Percentiles rank a stretch among this genome's conserved stretches.
phyloP scores from a whole-genome alignment of 2,797 vertebrate species.

The Natrix natrix region DNA sequence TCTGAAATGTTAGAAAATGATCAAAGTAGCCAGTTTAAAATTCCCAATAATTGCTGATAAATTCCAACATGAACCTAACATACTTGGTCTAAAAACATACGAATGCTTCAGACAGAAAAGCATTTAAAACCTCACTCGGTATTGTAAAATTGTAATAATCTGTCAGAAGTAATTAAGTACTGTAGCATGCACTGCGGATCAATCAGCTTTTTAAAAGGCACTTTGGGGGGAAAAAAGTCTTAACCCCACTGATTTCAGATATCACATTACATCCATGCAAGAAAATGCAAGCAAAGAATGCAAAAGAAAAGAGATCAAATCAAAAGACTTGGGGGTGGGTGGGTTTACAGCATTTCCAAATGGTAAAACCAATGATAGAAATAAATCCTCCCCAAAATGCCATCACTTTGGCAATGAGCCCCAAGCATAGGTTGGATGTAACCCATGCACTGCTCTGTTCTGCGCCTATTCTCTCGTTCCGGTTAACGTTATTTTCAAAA shows the following conservation, averaged over 20 bases:
- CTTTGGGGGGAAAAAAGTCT: neutral
- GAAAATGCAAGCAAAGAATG: neutral
- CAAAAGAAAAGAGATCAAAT: neutral
- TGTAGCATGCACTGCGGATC: neutral
- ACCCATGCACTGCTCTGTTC: neutral
- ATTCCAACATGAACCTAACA: neutral
- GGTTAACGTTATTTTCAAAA: neutral
- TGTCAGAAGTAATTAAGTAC: neutral
- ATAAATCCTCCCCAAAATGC: neutral
- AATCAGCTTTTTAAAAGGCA: neutral
- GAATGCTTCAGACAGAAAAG: neutral
- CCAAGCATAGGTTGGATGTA: neutral
- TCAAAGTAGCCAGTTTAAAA: neutral
- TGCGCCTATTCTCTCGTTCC: neutral
- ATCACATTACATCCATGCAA: neutral
- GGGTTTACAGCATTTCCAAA: neutral
- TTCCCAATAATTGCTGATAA: neutral
- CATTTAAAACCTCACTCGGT: neutral
- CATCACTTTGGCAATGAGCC: neutral
- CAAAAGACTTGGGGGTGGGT: neutral
- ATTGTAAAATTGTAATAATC: neutral
- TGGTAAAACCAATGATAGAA: neutral
- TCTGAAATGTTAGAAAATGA: neutral
- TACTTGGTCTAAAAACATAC: neutral
- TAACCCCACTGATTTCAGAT: neutral